A percentile compares a stretch with the other conserved stretches of the same genome.
phyloP scores from a whole-genome alignment of 2,797 vertebrate genomes.

The Pogonophryne albipinna region DNA sequence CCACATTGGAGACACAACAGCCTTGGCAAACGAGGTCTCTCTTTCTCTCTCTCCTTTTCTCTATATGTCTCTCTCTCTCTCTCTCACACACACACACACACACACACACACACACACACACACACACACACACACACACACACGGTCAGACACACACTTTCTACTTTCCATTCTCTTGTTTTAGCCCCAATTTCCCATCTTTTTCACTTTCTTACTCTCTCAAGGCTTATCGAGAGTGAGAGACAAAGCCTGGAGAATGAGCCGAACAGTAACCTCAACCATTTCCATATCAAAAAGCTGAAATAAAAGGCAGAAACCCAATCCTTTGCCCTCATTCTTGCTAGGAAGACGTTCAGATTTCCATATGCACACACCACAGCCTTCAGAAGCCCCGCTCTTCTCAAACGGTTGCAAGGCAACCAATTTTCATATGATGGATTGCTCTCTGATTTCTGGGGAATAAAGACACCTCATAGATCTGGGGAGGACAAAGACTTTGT shows the following conservation, averaged over 20 bases:
- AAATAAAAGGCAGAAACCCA: conserved; percentile 61
- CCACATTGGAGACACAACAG: conserved; percentile 84
- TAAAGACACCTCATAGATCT: conserved; percentile 66
- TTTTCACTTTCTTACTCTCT: conserved; percentile 55
- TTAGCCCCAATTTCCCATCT: conserved; percentile 60
- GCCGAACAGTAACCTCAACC: conserved; percentile 58
- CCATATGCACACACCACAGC: conserved; percentile 56
- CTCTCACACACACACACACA: too few species aligned
- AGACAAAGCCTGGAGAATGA: conserved; percentile 75
- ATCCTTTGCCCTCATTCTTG: conserved; percentile 71
- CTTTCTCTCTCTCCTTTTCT: conserved; percentile 46
- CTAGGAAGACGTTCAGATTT: conserved; percentile 59
- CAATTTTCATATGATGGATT: conserved; percentile 61
- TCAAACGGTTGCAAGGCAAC: conserved; percentile 62
- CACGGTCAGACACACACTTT: conserved; percentile 14
- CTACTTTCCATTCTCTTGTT: conserved; percentile 58
- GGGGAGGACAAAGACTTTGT: conserved; percentile 40
- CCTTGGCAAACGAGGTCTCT: conserved; percentile 81
- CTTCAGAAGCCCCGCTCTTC: conserved; percentile 50
- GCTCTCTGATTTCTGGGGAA: conserved; percentile 58
- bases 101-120: background rate
- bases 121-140: background rate
- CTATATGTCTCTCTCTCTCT: conserved; percentile 7
- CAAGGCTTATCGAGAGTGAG: conserved; percentile 57
- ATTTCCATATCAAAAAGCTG: conserved; percentile 79